Conservation (phyloP, 2,113 vertebrate genomes). For the Psammodynastes pulverulentus region DNA sequence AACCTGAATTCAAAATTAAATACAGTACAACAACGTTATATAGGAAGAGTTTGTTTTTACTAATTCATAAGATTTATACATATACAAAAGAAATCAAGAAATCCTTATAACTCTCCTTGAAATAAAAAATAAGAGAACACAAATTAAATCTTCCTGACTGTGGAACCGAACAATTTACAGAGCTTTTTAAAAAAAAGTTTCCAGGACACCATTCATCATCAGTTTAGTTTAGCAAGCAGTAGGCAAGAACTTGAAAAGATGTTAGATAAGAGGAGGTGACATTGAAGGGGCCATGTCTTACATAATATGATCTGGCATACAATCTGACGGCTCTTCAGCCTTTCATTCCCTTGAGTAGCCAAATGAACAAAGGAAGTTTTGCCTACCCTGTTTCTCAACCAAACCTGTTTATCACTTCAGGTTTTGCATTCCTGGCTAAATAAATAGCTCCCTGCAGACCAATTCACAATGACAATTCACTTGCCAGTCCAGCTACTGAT, state of each 20-base stretch:
- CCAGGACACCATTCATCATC: not conserved
- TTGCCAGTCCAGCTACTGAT: not conserved
- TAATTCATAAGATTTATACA: not conserved
- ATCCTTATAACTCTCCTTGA: not conserved
- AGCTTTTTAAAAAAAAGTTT: not conserved
- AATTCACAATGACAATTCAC: conserved; percentile 4
- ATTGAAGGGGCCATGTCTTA: conserved; percentile 4
- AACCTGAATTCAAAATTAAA: not conserved
- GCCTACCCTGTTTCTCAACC: conserved; percentile 10
- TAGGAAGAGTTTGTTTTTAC: not conserved
- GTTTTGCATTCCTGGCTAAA: not conserved
- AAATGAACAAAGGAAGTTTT: conserved; percentile 11
- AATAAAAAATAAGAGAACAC: not conserved
- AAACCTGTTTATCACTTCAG: conserved; percentile 4
- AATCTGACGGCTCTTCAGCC: conserved; percentile 24
- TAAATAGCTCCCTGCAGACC: conserved; percentile 15
- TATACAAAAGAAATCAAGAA: not conserved
- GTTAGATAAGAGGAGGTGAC: not conserved
- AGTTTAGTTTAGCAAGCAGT: conserved; percentile 8
- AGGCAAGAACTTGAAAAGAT: not conserved
- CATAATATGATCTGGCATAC: conserved; percentile 11
- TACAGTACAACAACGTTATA: not conserved
- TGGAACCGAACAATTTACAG: not conserved
- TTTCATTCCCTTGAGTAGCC: conserved; percentile 9
- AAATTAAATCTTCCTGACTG: not conserved